A percentile compares a stretch with the other conserved stretches of the same genome.
Evolutionary conservation across 2,888 invertebrate species (phyloP).

Genomic region (Mesorhabditis sp.): DNA sequence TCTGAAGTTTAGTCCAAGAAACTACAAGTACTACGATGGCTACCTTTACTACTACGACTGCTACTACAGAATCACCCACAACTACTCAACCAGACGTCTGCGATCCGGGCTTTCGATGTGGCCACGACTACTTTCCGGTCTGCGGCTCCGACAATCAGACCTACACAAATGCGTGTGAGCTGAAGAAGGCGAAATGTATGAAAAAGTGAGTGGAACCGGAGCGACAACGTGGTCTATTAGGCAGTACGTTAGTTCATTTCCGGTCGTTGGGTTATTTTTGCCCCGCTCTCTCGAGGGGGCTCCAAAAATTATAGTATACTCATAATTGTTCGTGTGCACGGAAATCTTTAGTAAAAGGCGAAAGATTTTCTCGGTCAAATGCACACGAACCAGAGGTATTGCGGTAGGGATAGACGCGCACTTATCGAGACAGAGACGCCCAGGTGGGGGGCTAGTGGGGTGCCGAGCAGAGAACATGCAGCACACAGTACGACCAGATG

Average conservation of each 20-base stretch:
- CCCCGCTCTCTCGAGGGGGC: too few relatives aligned
- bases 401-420: background rate
- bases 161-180: slow-evolving; percentile 44
- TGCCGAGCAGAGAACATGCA: too few relatives aligned
- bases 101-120: slow-evolving; percentile 27
- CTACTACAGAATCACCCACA: too few relatives aligned
- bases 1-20: too few relatives aligned
- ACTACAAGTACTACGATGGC: too few relatives aligned
- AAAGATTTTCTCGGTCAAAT: slow-evolving; percentile 26
- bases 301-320: background rate
- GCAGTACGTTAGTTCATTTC: background rate
- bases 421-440: background rate
- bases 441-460: too few relatives aligned
- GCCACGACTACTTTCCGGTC: slow-evolving; percentile 43
- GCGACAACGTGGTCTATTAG: background rate
- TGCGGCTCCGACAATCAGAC: slow-evolving; percentile 46
- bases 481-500: too few relatives aligned
- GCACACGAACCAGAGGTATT: slow-evolving; percentile 14
- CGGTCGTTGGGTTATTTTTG: too few relatives aligned
- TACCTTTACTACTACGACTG: too few relatives aligned
- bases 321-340: slow-evolving; percentile 22
- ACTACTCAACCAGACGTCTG: slow-evolving; percentile 3
- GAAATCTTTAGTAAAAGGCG: slow-evolving; percentile 42
- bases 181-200: slow-evolving; percentile 34
- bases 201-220: slow-evolving; percentile 10